Conservation (phyloP, 2,888 invertebrate genomes). For the Pogonocherus hispidulus region DNA sequence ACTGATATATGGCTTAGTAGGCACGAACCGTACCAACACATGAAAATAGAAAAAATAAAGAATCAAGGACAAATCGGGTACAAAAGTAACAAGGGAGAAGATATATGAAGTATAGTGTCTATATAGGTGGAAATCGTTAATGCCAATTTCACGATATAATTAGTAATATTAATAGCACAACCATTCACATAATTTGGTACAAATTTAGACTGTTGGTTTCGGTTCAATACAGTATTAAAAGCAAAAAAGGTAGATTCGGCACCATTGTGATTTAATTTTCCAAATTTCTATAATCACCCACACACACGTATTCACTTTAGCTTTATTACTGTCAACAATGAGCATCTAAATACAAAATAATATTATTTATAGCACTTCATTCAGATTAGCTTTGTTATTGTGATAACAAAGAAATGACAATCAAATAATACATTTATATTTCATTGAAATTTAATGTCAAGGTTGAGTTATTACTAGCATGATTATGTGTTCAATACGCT, state of each 20-base stretch:
- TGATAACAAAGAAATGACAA: background rate
- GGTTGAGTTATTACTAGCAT: background rate
- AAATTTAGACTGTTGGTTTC: too few species aligned
- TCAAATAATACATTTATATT: conserved; percentile 5
- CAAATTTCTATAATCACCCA: background rate
- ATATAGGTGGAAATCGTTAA: too few species aligned
- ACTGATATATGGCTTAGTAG: too few species aligned
- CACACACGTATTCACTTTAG: background rate
- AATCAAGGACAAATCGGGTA: too few species aligned
- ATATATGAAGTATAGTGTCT: too few species aligned
- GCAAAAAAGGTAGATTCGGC: background rate
- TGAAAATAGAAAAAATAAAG: too few species aligned
- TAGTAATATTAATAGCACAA: too few species aligned
- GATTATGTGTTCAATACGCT: background rate
- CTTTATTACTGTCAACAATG: conserved; percentile 4
- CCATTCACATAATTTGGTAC: too few species aligned
- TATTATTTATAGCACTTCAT: background rate
- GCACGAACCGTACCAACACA: too few species aligned
- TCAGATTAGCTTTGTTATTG: background rate
- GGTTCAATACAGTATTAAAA: background rate
- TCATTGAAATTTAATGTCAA: conserved; percentile 12
- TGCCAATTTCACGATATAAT: too few species aligned
- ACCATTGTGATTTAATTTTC: background rate
- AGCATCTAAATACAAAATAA: background rate
- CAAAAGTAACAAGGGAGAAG: too few species aligned